phyloP scores from a whole-genome alignment of 1,140 invertebrate species.

The Tachypleus tridentatus region DNA sequence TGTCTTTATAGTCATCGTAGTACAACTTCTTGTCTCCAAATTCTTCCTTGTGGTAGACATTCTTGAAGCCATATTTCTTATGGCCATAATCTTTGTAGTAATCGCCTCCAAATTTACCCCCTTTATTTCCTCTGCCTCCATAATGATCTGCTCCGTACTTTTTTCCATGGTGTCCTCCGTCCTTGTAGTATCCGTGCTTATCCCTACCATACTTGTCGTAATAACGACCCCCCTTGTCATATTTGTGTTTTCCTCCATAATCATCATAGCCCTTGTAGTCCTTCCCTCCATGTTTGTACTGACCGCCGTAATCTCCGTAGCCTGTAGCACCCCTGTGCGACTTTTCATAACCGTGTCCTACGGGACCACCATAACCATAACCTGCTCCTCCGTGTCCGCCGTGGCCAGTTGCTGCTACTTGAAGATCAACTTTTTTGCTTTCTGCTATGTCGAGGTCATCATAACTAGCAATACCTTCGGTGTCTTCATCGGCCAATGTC shows the following conservation, averaged over 20 bases:
- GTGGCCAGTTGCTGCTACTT: no score
- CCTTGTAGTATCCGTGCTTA: not conserved
- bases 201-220: not conserved
- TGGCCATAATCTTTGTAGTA: constrained; percentile 2
- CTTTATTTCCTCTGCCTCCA: constrained; percentile 8
- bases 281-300: not conserved
- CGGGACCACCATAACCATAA: no score
- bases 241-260: not conserved
- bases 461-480: no score
- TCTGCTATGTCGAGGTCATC: no score
- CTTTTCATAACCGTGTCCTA: no score
- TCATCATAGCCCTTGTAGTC: not conserved
- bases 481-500: no score
- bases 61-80: constrained; percentile 18
- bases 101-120: constrained; percentile 5
- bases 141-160: constrained; percentile 8
- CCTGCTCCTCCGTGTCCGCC: no score
- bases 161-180: constrained; percentile 3
- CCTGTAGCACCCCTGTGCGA: no score
- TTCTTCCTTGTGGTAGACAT: constrained; percentile 21
- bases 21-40: constrained; percentile 20
- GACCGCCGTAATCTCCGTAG: not conserved
- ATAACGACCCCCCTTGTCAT: not conserved
- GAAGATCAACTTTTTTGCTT: no score
- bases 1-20: constrained; percentile 19